A percentile compares a stretch with the other conserved stretches of the same genome.
These are phyloP conservation scores for Gephyroberyx darwinii DNA, from an alignment of 2,797 vertebrate genomes.

Conservation along the genomic window DNA sequence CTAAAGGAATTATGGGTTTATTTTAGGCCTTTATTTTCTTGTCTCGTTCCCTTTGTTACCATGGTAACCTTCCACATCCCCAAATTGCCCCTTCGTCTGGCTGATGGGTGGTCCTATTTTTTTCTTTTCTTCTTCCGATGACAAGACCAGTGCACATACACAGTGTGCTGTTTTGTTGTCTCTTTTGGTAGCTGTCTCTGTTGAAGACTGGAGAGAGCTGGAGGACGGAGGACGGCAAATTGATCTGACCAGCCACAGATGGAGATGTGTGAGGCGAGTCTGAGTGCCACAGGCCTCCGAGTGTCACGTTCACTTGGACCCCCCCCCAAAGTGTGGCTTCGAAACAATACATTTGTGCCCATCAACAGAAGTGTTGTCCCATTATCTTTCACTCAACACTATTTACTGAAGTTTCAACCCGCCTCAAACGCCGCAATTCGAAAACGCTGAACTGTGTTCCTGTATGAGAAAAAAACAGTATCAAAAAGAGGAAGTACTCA, in stretches of 20 bases:
- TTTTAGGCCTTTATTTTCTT: constrained; percentile 78
- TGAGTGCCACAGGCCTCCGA: constrained; percentile 54
- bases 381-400: constrained; percentile 8
- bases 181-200: constrained; percentile 8
- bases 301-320: constrained; percentile 50
- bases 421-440: constrained; percentile 37
- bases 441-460: constrained; percentile 29
- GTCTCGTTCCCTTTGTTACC: constrained; percentile 80
- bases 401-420: constrained; percentile 39
- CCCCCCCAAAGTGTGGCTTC: constrained; percentile 42
- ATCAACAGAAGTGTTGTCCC: constrained; percentile 16
- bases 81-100: constrained; percentile 73
- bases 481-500: constrained; percentile 74
- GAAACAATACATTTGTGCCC: constrained; percentile 47
- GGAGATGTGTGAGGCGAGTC: constrained; percentile 51
- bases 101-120: constrained; percentile 70
- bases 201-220: constrained; percentile 31
- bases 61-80: constrained; percentile 81
- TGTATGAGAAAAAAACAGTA: constrained; percentile 15
- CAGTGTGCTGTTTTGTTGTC: constrained; percentile 37
- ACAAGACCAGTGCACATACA: constrained; percentile 41
- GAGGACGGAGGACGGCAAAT: constrained; percentile 57
- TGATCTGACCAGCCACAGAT: constrained; percentile 54
- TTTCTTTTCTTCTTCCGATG: constrained; percentile 42
- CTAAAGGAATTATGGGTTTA: constrained; percentile 77